These are phyloP conservation scores for Alviniconcha strummeri DNA, from an alignment of 2,888 invertebrate genomes.

Conservation along the genomic window DNA sequence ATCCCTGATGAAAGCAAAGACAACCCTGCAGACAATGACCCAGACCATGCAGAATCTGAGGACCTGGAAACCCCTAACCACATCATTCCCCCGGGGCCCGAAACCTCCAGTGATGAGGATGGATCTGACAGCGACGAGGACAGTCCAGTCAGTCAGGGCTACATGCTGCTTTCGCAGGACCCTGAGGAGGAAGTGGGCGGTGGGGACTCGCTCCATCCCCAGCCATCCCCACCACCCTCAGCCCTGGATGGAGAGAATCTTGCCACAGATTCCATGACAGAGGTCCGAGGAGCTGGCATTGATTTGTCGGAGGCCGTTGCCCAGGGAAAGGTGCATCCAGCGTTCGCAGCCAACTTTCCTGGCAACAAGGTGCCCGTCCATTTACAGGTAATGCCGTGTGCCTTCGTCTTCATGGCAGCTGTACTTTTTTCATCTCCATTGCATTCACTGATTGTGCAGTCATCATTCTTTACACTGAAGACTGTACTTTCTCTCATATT, in stretches of 20 bases:
- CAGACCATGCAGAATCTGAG: slow-evolving; percentile 5
- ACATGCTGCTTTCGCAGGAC: slow-evolving; percentile 51
- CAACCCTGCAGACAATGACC: slow-evolving; percentile 17
- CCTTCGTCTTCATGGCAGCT: background rate
- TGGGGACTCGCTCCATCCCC: slow-evolving; percentile 18
- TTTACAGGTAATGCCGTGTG: slow-evolving; percentile 40
- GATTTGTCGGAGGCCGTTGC: slow-evolving; percentile 19
- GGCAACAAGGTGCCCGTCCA: slow-evolving; percentile 45
- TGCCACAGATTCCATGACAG: slow-evolving; percentile 5
- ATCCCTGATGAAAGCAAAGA: slow-evolving; percentile 26
- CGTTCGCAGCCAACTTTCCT: slow-evolving; percentile 37
- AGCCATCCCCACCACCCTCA: slow-evolving; percentile 23
- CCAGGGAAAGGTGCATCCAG: slow-evolving; percentile 33
- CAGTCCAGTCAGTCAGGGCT: slow-evolving; percentile 41
- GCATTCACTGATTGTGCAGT: background rate
- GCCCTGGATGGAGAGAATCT: slow-evolving; percentile 24
- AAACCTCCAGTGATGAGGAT: slow-evolving; percentile 19
- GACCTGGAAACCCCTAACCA: slow-evolving; percentile 23
- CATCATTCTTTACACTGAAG: too few species aligned
- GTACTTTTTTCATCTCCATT: background rate
- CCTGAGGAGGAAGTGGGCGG: slow-evolving; percentile 31
- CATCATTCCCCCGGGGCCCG: slow-evolving; percentile 10
- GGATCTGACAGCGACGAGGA: slow-evolving; percentile 50
- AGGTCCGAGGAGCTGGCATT: slow-evolving; percentile 5
- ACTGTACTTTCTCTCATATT: too few species aligned